A percentile compares a stretch with the other conserved stretches of the same genome.
phyloP scores from a whole-genome alignment of 2,113 vertebrate genomes.

The Rutilus rutilus region DNA sequence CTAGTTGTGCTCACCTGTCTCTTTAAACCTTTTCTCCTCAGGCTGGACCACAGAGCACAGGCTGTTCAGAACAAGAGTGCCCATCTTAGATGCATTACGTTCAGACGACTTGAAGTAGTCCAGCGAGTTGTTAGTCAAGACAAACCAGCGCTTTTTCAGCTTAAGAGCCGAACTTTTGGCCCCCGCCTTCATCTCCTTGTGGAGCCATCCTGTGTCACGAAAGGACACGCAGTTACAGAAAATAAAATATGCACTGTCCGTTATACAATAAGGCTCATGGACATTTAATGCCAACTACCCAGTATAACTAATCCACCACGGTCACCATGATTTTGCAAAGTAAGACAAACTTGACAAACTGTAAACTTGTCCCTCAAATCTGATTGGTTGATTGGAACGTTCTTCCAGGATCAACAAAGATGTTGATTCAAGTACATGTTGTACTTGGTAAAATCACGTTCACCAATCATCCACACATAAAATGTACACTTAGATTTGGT shows the following conservation, averaged over 20 bases:
- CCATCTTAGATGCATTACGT: conserved; percentile 86
- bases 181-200: conserved; percentile 88
- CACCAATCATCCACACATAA: background rate
- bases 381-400: too few relatives aligned
- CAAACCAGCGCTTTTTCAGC: conserved; percentile 93
- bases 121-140: conserved; percentile 86
- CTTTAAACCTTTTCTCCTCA: conserved; percentile 85
- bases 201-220: conserved; percentile 84
- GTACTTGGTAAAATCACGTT: too few relatives aligned
- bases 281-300: background rate
- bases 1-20: conserved; percentile 77
- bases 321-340: too few relatives aligned
- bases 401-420: too few relatives aligned
- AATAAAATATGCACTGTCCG: background rate
- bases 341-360: too few relatives aligned
- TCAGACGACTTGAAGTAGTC: conserved; percentile 92
- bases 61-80: conserved; percentile 90
- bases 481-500: background rate
- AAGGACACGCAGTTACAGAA: background rate
- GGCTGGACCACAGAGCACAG: conserved; percentile 89
- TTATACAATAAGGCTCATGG: background rate
- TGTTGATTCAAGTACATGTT: background rate
- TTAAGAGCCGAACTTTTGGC: conserved; percentile 87
- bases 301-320: background rate
- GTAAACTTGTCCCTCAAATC: too few relatives aligned